A percentile compares a stretch with the other conserved stretches of the same genome.
Conservation (phyloP, 2,113 vertebrate genomes). For the Menidia beryllina region DNA sequence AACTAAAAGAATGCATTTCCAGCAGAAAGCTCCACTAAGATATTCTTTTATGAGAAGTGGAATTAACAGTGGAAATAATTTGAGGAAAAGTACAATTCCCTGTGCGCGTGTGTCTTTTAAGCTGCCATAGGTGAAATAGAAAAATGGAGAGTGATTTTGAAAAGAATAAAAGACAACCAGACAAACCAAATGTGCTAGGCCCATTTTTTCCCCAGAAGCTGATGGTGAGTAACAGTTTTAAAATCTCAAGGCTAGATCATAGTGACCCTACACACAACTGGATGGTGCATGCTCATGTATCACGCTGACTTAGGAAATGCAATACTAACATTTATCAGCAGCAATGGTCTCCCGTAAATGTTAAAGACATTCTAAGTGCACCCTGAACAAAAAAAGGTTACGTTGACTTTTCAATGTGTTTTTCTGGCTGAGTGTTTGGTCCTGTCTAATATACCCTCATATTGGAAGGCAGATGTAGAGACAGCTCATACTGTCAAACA, state of each 20-base stretch:
- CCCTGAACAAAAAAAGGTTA: conserved; percentile 47
- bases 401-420: conserved; percentile 61
- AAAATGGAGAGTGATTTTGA: neutral
- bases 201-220: too few relatives aligned
- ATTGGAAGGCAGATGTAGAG: conserved; percentile 15
- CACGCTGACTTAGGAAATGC: conserved; percentile 68
- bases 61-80: too few relatives aligned
- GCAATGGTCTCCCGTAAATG: conserved; percentile 44
- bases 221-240: conserved; percentile 22
- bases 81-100: too few relatives aligned
- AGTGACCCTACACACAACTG: conserved; percentile 51
- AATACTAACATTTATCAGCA: conserved; percentile 55
- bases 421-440: conserved; percentile 8
- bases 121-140: neutral
- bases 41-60: too few relatives aligned
- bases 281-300: conserved; percentile 54
- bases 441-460: neutral
- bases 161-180: conserved; percentile 3
- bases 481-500: conserved; percentile 8
- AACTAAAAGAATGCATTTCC: too few relatives aligned
- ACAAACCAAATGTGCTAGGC: conserved; percentile 1
- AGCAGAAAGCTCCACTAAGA: too few relatives aligned
- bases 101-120: neutral
- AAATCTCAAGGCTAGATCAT: conserved; percentile 40
- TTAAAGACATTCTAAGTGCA: conserved; percentile 45